phyloP scores from a whole-genome alignment of 2,888 invertebrate genomes.

The Mamestra brassicae region DNA sequence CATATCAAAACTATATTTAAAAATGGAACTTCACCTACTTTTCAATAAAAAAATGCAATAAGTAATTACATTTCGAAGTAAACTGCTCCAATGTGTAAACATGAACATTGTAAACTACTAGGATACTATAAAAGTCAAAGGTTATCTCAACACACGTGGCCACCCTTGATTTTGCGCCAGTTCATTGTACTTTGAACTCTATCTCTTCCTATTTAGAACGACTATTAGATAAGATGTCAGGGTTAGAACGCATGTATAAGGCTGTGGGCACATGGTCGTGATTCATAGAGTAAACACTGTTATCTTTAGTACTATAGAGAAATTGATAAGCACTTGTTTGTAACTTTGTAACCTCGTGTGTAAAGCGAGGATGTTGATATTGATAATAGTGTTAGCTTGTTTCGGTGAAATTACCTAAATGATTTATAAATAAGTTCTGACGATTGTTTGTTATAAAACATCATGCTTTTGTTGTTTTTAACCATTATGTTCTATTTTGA shows the following conservation, averaged over 20 bases:
- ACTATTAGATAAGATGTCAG: slow-evolving; percentile 7
- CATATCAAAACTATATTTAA: too few species aligned
- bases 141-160: slow-evolving; percentile 53
- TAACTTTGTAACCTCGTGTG: slow-evolving; percentile 22
- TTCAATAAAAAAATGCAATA: neutral
- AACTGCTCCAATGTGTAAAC: neutral
- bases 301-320: slow-evolving; percentile 50
- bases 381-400: slow-evolving; percentile 30
- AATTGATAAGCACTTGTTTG: slow-evolving; percentile 51
- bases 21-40: neutral
- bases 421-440: neutral
- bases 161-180: slow-evolving; percentile 30
- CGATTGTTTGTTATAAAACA: neutral
- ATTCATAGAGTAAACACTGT: slow-evolving; percentile 53
- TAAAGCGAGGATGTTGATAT: slow-evolving; percentile 24
- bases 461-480: too few species aligned
- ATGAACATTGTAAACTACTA: slow-evolving; percentile 38
- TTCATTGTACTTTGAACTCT: slow-evolving; percentile 36
- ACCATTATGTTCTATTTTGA: too few species aligned
- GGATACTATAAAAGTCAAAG: slow-evolving; percentile 40
- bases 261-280: slow-evolving; percentile 43
- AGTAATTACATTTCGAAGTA: neutral
- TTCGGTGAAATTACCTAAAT: slow-evolving; percentile 30
- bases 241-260: slow-evolving; percentile 16
- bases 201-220: neutral